Base-by-base conservation (phyloP, 2,797 vertebrate genomes). In the Malacoraja senta region DNA sequence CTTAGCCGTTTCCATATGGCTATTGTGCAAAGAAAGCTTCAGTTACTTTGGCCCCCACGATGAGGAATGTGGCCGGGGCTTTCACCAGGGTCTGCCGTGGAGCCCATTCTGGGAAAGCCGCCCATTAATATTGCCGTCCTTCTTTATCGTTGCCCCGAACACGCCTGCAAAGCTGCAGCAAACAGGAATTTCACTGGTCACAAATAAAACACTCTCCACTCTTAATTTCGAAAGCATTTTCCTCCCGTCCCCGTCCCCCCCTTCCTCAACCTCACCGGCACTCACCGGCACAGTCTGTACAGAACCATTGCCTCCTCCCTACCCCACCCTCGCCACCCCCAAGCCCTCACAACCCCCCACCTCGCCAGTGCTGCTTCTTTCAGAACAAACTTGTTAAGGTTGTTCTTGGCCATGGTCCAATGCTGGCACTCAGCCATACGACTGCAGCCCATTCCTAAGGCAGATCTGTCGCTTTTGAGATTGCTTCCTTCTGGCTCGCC, bases 391-490 rank as follows among this genome's bases (percentile, higher is more conserved):
- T 92, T 92, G 90, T 92, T 76, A 92, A 72, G 71, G 90, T 92
- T 92, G 90, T 72, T 92, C 71, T 76, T 92, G 90, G 90, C 90
- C 44, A 38, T 21, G 9, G 90, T 38, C 68, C 90, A 68, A 53
- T 8, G 35, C 71, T 92, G 90, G 90, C 68, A 32, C 24, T 1
- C 13, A n/a, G 90, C 90, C 90, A 92, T 58, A 13, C 29, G 26
- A 72, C 10, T 58, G 68, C 90, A 92, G 68, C 90, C 90, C 71
- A 92, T 92, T 92, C 90, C 90, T 72, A 74, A 91, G 71, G 35
- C 90, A 91, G 90, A 91, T 92, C 90, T 74, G 90, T 92, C 90
- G 65, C 68, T 92, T 76, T 58, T 76, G 19, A 92, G 90, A 92
- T 92, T 92, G 90, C 13, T 92, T 92, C 90, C 90, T 76, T 76